These are phyloP conservation scores for Sylvilagus floridanus DNA, from an alignment of 2,797 vertebrate genomes.

Conservation along the genomic window DNA sequence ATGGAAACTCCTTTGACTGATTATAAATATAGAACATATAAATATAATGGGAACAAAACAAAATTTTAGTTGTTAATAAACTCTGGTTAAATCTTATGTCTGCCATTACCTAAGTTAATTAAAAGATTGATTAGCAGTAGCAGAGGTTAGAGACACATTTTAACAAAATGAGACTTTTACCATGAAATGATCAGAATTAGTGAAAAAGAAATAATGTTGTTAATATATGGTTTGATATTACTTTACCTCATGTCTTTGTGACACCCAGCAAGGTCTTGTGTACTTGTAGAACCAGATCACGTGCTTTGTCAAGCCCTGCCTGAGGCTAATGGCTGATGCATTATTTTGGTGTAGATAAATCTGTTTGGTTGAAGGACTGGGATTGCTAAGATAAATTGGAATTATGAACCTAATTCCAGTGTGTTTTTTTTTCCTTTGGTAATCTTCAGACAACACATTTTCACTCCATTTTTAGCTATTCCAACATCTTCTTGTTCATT, in stretches of 20 bases:
- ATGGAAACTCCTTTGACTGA: background rate
- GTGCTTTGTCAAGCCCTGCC: background rate
- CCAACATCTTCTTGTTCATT: background rate
- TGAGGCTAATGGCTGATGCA: background rate
- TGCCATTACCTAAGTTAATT: background rate
- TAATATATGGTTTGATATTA: background rate
- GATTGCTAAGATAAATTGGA: constrained; percentile 24
- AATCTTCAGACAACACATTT: background rate
- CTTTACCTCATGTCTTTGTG: background rate
- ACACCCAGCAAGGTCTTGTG: background rate
- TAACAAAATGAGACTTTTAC: background rate
- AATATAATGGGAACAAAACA: background rate
- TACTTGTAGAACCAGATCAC: background rate
- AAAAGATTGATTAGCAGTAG: background rate
- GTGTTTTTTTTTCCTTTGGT: constrained; percentile 32
- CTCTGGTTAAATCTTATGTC: background rate
- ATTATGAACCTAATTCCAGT: background rate
- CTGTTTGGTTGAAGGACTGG: background rate
- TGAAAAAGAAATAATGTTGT: background rate
- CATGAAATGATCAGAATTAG: background rate
- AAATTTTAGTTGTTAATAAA: background rate
- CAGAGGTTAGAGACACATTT: background rate
- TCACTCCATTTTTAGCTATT: background rate
- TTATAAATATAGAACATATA: background rate
- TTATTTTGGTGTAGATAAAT: background rate